Evolutionary conservation across 2,888 invertebrate genomes (phyloP).

Genomic region (Tigriopus californicus): DNA sequence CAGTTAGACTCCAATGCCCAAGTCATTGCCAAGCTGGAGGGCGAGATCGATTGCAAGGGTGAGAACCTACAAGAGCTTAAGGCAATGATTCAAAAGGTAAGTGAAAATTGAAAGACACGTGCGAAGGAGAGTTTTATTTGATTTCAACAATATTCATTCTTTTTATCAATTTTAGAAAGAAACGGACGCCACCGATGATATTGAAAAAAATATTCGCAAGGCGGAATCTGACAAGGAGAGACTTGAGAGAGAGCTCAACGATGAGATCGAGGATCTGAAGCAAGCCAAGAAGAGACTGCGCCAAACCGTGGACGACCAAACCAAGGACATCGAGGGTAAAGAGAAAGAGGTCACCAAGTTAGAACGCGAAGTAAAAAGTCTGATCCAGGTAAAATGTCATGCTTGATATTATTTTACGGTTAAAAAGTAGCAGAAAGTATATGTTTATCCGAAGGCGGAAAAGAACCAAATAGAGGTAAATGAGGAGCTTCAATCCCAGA

Average conservation of each 20-base stretch:
- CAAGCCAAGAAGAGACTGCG: neutral
- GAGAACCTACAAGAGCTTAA: neutral
- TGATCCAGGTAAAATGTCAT: neutral
- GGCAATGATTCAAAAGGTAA: neutral
- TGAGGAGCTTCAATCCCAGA: neutral
- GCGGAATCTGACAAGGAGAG: neutral
- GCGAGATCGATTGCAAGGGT: neutral
- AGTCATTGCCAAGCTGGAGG: neutral
- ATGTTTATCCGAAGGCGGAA: too few relatives aligned
- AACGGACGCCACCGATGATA: neutral
- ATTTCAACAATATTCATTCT: too few relatives aligned
- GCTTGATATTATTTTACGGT: too few relatives aligned
- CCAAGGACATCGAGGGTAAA: neutral
- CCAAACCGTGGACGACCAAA: neutral
- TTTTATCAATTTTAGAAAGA: neutral
- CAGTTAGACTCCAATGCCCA: too few relatives aligned
- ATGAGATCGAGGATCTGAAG: constrained; percentile 6
- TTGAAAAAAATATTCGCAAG: neutral
- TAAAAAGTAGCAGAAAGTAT: too few relatives aligned
- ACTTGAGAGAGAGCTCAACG: constrained; percentile 1
- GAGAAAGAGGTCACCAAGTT: constrained; percentile 1
- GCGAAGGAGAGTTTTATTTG: too few relatives aligned
- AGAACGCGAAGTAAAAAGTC: neutral
- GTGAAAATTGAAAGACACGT: neutral
- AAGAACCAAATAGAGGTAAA: neutral